Evolutionary conservation across 64 coral and sea anemone species (phyloP), one percentile per base, ranked within the genome.

Genomic region (Platygyra sinensis): DNA sequence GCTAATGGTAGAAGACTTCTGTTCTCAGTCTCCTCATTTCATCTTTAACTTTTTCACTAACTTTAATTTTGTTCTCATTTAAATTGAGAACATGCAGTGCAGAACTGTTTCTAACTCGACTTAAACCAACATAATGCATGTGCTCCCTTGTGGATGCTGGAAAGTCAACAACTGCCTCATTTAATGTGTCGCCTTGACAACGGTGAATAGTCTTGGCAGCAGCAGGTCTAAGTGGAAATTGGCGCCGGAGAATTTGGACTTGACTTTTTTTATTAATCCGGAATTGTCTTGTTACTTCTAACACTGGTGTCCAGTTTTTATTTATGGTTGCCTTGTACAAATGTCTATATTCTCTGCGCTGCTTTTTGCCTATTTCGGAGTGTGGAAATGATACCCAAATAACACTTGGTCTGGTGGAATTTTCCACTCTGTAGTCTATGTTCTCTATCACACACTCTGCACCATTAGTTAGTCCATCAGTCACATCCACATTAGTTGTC

Each of bases 371-470:
- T 20, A 86, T 86, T 15, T 67, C 24, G 30, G 31, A 3, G 18
- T 86, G 28, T 86, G 83, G 62, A 71, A 86, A 86, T 38, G 62
- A 86, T 67, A 86, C 83, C 63, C 83, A 46, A 46, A 46, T 46
- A 46, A 46, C 7, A 46, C 42, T 46, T 46, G 42, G 42, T 46
- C 42, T 46, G 42, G 7, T 46, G 42, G 42, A 86, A 24, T 67
- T 25, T 8, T 25, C 30, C 10, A 71, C 67, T 71, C 83, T 67
- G 31, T 86, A 86, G 32, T 86, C 83, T 86, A 86, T 86, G 16
- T 71, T 86, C 55, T 86, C 29, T 69, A 86, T 84, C 19, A 65
- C 59, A 62, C 80, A 84, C 80, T 61, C 80, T 60, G 63, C 42
- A 46, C 42, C 42, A 46, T 86, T 86, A 20, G 83, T 86, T 30